Evolutionary conservation across 2,797 vertebrate genomes (phyloP).

Genomic region (Phoeniculus purpureus): DNA sequence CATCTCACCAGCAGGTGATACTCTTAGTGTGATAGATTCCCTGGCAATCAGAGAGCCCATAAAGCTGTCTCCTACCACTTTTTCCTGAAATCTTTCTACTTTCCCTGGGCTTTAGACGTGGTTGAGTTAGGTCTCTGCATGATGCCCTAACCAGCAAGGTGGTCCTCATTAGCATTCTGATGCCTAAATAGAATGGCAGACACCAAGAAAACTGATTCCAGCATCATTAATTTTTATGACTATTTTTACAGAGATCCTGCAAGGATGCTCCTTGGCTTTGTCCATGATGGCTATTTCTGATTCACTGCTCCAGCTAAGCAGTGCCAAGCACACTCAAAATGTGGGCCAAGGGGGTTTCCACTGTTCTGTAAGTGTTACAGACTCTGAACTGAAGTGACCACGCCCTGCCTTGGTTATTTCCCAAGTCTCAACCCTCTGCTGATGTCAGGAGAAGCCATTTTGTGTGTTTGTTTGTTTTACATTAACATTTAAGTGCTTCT

Average conservation of each 20-base stretch:
- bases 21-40: background rate
- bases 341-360: background rate
- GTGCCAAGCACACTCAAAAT: conserved; percentile 1
- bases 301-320: background rate
- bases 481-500: background rate
- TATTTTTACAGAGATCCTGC: conserved; percentile 16
- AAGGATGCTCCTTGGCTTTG: conserved; percentile 4
- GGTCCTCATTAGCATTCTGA: background rate
- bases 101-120: background rate
- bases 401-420: background rate
- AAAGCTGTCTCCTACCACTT: background rate
- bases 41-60: background rate
- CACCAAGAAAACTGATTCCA: background rate
- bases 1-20: conserved; percentile 8
- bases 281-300: conserved; percentile 5
- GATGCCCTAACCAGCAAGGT: background rate
- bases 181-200: background rate
- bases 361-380: background rate
- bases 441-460: background rate
- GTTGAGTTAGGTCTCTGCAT: background rate
- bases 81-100: background rate
- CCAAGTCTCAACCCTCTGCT: background rate
- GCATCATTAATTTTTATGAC: conserved; percentile 5
- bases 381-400: background rate
- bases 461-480: background rate